These are phyloP conservation scores for Ciconia nigra DNA, from an alignment of 2,797 vertebrate species.

Conservation along the genomic window DNA sequence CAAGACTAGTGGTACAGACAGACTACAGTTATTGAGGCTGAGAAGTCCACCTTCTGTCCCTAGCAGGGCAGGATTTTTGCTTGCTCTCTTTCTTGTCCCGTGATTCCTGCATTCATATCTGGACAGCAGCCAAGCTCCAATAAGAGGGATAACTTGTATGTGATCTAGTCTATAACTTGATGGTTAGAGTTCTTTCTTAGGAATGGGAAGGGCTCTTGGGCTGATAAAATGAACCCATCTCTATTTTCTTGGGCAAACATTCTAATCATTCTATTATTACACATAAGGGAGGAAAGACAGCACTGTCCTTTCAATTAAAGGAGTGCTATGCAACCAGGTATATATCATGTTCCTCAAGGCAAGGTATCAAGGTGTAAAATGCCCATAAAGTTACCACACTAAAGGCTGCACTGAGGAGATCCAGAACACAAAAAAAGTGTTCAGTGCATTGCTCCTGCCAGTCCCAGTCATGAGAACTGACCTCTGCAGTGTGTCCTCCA, in stretches of 20 bases:
- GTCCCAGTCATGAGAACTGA: neutral
- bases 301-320: neutral
- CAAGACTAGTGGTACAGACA: neutral
- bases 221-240: neutral
- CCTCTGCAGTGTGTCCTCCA: neutral
- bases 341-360: neutral
- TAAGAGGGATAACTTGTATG: fast-evolving
- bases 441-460: neutral
- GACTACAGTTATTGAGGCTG: neutral
- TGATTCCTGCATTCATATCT: neutral
- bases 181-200: neutral
- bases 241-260: neutral
- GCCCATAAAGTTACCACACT: neutral
- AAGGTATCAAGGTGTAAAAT: neutral
- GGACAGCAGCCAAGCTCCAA: neutral
- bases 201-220: neutral
- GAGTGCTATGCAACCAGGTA: fast-evolving
- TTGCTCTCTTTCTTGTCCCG: neutral
- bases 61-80: neutral
- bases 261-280: neutral
- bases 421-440: neutral
- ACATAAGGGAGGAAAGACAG: neutral
- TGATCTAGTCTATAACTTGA: neutral
- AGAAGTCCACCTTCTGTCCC: neutral
- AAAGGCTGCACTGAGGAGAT: neutral